Percentiles rank a stretch among this genome's conserved stretches.
Evolutionary conservation across 2,113 vertebrate species (phyloP).

Genomic region (Salvator merianae): DNA sequence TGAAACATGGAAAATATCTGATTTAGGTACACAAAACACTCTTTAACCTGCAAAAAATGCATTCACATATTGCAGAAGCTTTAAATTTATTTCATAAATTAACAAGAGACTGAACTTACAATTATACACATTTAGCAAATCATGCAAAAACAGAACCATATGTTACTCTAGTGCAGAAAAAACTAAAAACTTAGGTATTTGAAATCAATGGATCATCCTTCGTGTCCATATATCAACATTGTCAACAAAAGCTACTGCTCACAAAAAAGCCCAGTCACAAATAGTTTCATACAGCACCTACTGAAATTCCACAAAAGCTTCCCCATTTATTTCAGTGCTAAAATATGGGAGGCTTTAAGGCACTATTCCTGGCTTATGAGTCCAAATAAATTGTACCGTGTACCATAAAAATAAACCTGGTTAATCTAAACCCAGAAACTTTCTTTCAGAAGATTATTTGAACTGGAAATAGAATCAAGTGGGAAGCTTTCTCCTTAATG

Average conservation of each 20-base stretch:
- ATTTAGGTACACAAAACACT: conserved; percentile 39
- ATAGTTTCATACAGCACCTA: background rate
- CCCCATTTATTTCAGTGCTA: background rate
- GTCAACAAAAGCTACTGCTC: background rate
- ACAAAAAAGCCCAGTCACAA: background rate
- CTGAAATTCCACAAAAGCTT: background rate
- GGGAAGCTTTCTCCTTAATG: background rate
- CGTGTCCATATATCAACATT: background rate
- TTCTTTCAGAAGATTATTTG: background rate
- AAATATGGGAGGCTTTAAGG: background rate
- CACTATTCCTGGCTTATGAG: background rate
- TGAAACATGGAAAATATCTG: conserved; percentile 28
- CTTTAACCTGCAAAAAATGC: conserved; percentile 37
- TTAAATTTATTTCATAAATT: conserved; percentile 49
- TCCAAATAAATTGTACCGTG: background rate
- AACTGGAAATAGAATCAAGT: background rate
- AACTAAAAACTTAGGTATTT: conserved; percentile 12
- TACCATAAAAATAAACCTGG: background rate
- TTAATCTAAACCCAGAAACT: background rate
- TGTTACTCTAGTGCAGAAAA: conserved; percentile 46
- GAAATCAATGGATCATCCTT: conserved; percentile 2
- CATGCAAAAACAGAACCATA: conserved; percentile 39
- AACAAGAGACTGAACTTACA: conserved; percentile 42
- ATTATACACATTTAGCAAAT: conserved; percentile 43
- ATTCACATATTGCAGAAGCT: conserved; percentile 26